Base-by-base conservation (phyloP, 2,113 vertebrate genomes). In the Brachyhypopomus gauderio region DNA sequence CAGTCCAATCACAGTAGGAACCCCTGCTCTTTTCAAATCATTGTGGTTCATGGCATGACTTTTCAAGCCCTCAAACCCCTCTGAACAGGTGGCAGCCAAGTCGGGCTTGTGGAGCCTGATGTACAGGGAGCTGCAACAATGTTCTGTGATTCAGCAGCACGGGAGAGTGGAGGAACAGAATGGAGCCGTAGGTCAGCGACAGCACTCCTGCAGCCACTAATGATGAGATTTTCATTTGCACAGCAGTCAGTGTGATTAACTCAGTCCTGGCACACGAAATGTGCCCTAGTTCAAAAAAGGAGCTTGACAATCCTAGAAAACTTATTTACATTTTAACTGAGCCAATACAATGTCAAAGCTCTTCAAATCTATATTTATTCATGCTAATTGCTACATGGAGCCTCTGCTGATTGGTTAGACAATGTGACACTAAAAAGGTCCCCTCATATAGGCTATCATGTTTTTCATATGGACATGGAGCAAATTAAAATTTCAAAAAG, bases 91-190 rank as follows among this genome's bases (percentile, higher is more conserved):
- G 45, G 45, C 30, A 30, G 30, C 30, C 30, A 30, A 14, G 45
- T 1, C 45, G 5, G 41, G 5, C 45, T 14, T 52, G 12, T 52
- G 45, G 66, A 45, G 17, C 5, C 38, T 38, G 22, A 19, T 34
- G 16, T 58, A 74, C 60, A 14, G 30, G 22, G 22, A 36, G 58
- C 45, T 74, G 75, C 27, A 78, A 84, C 79, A 85, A 78, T 85
- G 75, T 34, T 48, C 34, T 67, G 59, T 85, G 83, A 85, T 85
- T 80, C 45, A 30, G n/a, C 59, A 52, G 36, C 30, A 38, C 56
- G 48, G 56, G 75, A 56, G 55, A 70, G 70, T 25, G 23, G 63
- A 52, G 16, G n/a, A 11, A 22, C 60, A 38, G 67, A 14, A 48
- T 67, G n/a, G 11, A 76, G 30, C 34, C 8, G 58, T 19, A 41